Conservation (phyloP, 1,140 invertebrate species). For the Ceratina japonica region DNA sequence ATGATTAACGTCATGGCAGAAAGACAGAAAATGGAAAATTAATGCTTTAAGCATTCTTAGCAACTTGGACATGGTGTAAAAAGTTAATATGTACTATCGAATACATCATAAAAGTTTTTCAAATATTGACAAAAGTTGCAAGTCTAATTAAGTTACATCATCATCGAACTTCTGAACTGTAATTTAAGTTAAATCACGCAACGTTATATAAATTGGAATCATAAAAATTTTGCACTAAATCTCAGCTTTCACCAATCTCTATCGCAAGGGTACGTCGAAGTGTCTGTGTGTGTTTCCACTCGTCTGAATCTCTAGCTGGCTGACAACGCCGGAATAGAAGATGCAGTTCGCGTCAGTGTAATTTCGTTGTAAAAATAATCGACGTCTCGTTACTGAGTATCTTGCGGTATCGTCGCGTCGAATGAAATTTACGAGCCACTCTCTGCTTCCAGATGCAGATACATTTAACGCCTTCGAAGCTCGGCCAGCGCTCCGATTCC, state of each 20-base stretch:
- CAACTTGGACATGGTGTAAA: no score
- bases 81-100: no score
- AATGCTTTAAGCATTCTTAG: no score
- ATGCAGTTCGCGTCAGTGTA: conserved; percentile 39
- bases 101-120: no score
- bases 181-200: no score
- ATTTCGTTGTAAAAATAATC: conserved; percentile 50
- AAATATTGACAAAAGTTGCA: no score
- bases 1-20: no score
- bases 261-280: not conserved
- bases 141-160: no score
- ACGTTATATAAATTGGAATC: no score
- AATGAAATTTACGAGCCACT: conserved; percentile 8
- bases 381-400: conserved; percentile 61
- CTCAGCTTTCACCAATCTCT: conserved; percentile 23
- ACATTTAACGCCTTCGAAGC: conserved; percentile 41
- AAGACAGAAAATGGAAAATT: no score
- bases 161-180: no score
- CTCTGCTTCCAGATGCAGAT: conserved; percentile 24
- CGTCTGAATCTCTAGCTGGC: not conserved
- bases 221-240: not conserved
- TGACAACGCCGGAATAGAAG: conserved; percentile 30
- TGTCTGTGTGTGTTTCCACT: no score
- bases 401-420: conserved; percentile 24
- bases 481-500: conserved; percentile 48